Percentiles rank a stretch among this genome's conserved stretches.
These are phyloP conservation scores for Sarcophaga caerulescens DNA, from an alignment of 2,888 invertebrate species.

Conservation along the genomic window DNA sequence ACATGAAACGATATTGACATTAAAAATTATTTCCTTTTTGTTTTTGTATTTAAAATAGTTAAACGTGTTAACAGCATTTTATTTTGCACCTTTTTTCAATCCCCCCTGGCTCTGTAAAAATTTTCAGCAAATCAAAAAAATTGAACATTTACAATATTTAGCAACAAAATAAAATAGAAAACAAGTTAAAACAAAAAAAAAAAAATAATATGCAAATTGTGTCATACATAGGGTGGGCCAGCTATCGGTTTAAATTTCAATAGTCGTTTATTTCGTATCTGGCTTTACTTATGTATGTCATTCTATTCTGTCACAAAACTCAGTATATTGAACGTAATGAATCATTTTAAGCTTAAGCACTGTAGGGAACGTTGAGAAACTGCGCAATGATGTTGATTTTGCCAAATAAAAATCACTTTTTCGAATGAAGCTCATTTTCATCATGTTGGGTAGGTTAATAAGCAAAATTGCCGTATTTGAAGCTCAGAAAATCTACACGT, in stretches of 20 bases:
- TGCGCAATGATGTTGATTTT: no score
- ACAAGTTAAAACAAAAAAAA: constrained; percentile 4
- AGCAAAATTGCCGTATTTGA: no score
- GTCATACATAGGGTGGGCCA: not conserved
- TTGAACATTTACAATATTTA: not conserved
- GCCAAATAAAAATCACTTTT: no score
- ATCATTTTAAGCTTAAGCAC: no score
- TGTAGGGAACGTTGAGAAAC: no score
- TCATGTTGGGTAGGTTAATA: no score
- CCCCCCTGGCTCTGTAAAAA: not conserved
- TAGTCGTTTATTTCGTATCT: not conserved
- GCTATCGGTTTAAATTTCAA: not conserved
- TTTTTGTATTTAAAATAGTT: constrained; percentile 52
- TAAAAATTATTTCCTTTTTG: constrained; percentile 23
- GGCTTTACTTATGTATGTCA: no score
- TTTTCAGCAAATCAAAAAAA: not conserved
- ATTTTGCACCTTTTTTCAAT: constrained; percentile 29
- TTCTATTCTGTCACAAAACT: no score
- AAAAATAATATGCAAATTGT: constrained; percentile 51
- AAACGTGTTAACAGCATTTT: constrained; percentile 64
- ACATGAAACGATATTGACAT: constrained; percentile 64
- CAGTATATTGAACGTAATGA: no score
- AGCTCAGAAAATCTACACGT: no score
- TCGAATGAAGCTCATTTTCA: no score
- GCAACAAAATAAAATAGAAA: not conserved